phyloP scores from a whole-genome alignment of 53 echinoderm and acorn worm genomes.

The Temnopleurus reevesii region DNA sequence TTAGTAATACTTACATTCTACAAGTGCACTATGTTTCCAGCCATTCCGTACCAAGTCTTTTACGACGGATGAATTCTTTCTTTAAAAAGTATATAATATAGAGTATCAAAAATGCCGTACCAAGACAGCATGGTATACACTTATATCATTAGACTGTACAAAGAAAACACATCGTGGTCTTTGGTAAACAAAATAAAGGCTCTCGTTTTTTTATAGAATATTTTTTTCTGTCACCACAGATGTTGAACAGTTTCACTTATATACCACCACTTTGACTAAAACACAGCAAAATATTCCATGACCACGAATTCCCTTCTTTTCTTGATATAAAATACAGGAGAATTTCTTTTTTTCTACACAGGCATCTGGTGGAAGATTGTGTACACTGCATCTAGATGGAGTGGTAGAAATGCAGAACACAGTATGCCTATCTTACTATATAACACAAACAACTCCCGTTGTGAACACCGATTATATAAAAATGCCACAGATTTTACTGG shows the following conservation, averaged over 20 bases:
- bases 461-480: conserved; percentile 41
- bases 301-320: conserved; percentile 40
- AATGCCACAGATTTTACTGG: conserved; percentile 18
- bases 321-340: conserved; percentile 51
- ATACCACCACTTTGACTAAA: conserved; percentile 49
- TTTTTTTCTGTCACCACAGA: conserved; percentile 51
- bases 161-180: conserved; percentile 54
- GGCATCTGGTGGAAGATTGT: conserved; percentile 50
- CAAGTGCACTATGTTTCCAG: conserved; percentile 48
- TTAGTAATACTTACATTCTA: conserved; percentile 57
- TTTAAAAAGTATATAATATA: conserved; percentile 60
- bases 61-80: conserved; percentile 55
- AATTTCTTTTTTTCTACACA: conserved; percentile 32
- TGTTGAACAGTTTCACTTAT: conserved; percentile 49
- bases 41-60: conserved; percentile 49
- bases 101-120: conserved; percentile 52
- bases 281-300: conserved; percentile 49
- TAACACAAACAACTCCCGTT: conserved; percentile 34
- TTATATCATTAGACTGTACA: conserved; percentile 54
- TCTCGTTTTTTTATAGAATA: conserved; percentile 35
- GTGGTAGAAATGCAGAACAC: conserved; percentile 28
- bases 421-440: conserved; percentile 20
- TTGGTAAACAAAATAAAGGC: conserved; percentile 60
- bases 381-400: conserved; percentile 44
- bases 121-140: conserved; percentile 44